Base-by-base conservation (phyloP, 1,140 invertebrate genomes). In the Scaptomyza pallida region DNA sequence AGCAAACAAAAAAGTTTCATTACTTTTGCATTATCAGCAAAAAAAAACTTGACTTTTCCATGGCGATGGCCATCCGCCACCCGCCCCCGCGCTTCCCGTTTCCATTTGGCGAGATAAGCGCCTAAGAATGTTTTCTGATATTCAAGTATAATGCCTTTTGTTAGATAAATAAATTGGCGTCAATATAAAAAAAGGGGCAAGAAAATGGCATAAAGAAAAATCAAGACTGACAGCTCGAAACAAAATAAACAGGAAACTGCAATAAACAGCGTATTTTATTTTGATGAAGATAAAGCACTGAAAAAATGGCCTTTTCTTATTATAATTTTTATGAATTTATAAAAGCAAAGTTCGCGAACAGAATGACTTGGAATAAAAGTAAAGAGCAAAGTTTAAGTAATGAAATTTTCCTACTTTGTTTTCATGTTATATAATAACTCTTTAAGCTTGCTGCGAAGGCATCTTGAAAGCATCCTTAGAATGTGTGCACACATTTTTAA, bases 111-210 rank as follows among this genome's bases (percentile, higher is more conserved):
- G 13, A 41, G 67, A 70, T 70, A 70, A 64, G 60, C 43, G 15
- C 19, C n/a, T 48, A 43, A 56, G 44, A 56, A 35, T 56, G 45
- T 56, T 54, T 50, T 37, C 19, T 21, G 57, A 17, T 41, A n/a
- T n/a, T n/a, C n/a, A n/a, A n/a, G 21, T 30, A 40, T 19, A 47
- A 40, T 33, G n/a, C 40, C 8, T 35, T 61, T 59, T 47, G 57
- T 47, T 62, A 47, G 60, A 70, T 56, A 55, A 63, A 70, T 47
- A 69, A 68, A 48, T 55, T 30, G 41, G 55, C 21, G 52, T 55
- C 40, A 54, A 56, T 43, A 16, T 56, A 56, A 56, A 26, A 41
- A n/a, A n/a, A n/a, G n/a, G n/a, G 16, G 17, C 35, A 5, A 21
- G 30, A 8, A 40, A 30, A 40, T 23, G 9, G 21, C 41, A 21